Base-by-base conservation (phyloP, 2,888 invertebrate genomes). In the Spilosoma lubricipeda region DNA sequence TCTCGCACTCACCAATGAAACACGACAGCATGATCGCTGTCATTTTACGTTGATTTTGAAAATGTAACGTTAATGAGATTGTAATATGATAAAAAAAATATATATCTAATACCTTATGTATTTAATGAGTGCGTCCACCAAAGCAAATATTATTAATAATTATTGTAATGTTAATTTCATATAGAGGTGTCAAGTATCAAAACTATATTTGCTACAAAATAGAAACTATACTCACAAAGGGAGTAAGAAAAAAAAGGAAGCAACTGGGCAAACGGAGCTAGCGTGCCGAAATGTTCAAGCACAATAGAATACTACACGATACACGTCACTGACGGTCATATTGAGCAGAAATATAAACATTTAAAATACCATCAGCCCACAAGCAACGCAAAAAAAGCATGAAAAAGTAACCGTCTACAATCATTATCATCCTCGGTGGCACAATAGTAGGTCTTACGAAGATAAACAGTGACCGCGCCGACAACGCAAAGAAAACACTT, bases 331-430 rank as follows among this genome's bases (percentile, higher is more conserved):
- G 89, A 88, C 85, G 92, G 88, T 92, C 94, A 92, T 89, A 92
- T 92, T 92, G 94, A 94, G 93, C 93, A 94, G 94, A 94, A 94
- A 94, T 88, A 92, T 90, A 95, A 95, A 95, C 94, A 95, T 94
- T 94, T 92, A 92, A 93, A 94, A 93, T 89, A 93, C 93, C 93
- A 94, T 95, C 94, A 93, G 88, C 87, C 81, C 84, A 85, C 88
- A 92, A 91, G 89, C 88, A 88, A 88, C 83, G 85, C 74, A 76
- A 82, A 83, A 84, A 84, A 81, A 80, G 56, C 71, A 82, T 78
- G 88, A 90, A 90, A 89, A 86, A 83, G 88, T 90, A 90, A 89
- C 87, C 86, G 83, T 83, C 87, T 85, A 92, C 92, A 92, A 93
- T 63, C 63, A 63, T 92, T 90, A 92, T 90, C 85, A 89, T 87